phyloP scores from a whole-genome alignment of 53 echinoderm and acorn worm species.

The Zoroaster sp. region DNA sequence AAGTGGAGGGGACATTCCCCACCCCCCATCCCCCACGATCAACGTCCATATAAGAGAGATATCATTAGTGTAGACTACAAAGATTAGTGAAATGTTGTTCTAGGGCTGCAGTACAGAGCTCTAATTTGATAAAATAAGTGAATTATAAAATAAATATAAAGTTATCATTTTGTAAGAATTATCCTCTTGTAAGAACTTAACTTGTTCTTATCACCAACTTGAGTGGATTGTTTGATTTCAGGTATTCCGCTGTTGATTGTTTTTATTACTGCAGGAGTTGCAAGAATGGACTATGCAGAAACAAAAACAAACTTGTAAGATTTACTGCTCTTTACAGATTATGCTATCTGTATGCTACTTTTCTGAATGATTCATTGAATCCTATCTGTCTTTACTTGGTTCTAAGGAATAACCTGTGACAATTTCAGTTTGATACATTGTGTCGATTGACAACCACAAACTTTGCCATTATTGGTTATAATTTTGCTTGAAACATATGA shows the following conservation, averaged over 20 bases:
- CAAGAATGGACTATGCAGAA: slow-evolving; percentile 64
- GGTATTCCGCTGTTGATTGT: slow-evolving; percentile 76
- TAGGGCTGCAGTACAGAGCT: neutral
- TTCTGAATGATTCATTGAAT: neutral
- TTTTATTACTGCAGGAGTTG: slow-evolving; percentile 49
- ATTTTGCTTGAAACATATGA: too few species aligned
- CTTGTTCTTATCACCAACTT: neutral
- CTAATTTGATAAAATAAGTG: neutral
- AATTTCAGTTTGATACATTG: too few species aligned
- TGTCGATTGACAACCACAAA: too few species aligned
- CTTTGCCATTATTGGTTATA: too few species aligned
- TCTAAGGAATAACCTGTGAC: neutral
- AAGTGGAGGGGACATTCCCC: too few species aligned
- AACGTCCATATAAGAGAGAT: too few species aligned
- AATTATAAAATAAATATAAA: neutral
- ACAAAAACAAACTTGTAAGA: slow-evolving; percentile 89
- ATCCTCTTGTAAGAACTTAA: neutral
- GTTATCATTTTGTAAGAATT: neutral
- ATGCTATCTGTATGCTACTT: too few species aligned
- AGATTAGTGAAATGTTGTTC: too few species aligned
- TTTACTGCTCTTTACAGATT: too few species aligned
- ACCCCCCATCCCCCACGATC: too few species aligned
- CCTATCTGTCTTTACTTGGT: too few species aligned
- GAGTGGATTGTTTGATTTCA: slow-evolving; percentile 6
- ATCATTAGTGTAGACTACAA: too few species aligned